Conservation (phyloP, 2,113 vertebrate genomes). For the Leptocoma aspasia region DNA sequence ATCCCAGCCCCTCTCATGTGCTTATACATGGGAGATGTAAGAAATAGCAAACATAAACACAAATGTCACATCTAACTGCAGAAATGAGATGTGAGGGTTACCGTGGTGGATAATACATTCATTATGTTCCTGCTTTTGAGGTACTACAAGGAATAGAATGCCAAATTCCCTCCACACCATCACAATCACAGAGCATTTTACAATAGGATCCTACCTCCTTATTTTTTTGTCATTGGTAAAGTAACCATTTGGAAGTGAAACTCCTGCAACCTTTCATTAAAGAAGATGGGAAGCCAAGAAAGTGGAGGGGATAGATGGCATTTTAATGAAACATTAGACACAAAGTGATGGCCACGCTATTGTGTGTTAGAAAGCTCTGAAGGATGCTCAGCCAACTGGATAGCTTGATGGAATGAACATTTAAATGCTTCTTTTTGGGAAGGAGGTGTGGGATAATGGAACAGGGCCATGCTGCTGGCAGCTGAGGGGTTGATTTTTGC, state of each 20-base stretch:
- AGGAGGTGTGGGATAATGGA: background rate
- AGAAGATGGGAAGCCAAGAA: constrained; percentile 4
- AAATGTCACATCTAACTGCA: background rate
- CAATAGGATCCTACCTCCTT: background rate
- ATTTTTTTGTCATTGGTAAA: background rate
- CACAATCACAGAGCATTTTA: background rate
- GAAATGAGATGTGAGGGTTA: background rate
- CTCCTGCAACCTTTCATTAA: constrained; percentile 21
- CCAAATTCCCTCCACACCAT: background rate
- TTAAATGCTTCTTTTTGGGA: background rate
- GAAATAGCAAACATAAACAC: background rate
- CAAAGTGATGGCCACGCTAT: background rate
- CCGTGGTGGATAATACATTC: background rate
- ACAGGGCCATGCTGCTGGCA: background rate
- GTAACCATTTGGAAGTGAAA: constrained; percentile 14
- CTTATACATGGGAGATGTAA: background rate
- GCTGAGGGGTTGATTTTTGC: background rate
- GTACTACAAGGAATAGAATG: background rate
- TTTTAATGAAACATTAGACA: constrained; percentile 46
- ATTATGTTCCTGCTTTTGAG: background rate
- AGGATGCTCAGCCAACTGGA: background rate
- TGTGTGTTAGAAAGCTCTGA: background rate
- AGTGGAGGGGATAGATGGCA: background rate
- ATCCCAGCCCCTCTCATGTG: background rate
- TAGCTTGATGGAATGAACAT: background rate